These are phyloP conservation scores for Ovis canadensis DNA, from an alignment of 2,113 vertebrate genomes.

Conservation along the genomic window DNA sequence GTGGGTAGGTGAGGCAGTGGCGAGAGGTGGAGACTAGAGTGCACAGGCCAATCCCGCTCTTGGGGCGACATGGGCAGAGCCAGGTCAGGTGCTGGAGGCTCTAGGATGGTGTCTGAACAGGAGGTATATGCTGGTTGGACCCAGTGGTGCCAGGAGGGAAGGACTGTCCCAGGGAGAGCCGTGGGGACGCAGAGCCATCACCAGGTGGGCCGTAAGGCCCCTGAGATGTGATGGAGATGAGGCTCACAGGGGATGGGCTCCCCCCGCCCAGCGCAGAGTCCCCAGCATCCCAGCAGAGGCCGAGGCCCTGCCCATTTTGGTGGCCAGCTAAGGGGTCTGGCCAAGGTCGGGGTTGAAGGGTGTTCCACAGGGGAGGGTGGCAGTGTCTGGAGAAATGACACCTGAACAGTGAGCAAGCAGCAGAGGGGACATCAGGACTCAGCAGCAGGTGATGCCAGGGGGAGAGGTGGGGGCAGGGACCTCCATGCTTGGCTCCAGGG, in stretches of 20 bases:
- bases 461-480: rapidly evolving
- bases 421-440: rapidly evolving
- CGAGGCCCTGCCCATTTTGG: not conserved
- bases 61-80: too few species aligned
- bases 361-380: not conserved
- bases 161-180: not conserved
- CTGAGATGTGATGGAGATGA: too few species aligned
- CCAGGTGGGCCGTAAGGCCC: not conserved
- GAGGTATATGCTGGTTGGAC: rapidly evolving
- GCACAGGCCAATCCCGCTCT: not conserved
- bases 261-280: not conserved
- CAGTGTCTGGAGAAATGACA: not conserved
- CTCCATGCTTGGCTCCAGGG: not conserved
- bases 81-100: not conserved
- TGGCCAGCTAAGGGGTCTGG: not conserved
- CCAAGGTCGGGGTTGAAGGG: rapidly evolving
- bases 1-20: rapidly evolving
- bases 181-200: rapidly evolving
- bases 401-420: too few species aligned
- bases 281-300: not conserved
- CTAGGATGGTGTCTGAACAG: rapidly evolving
- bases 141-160: not conserved
- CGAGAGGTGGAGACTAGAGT: rapidly evolving
- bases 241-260: not conserved
- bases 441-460: rapidly evolving